phyloP scores from a whole-genome alignment of 2,797 vertebrate genomes.

The Periparus ater region DNA sequence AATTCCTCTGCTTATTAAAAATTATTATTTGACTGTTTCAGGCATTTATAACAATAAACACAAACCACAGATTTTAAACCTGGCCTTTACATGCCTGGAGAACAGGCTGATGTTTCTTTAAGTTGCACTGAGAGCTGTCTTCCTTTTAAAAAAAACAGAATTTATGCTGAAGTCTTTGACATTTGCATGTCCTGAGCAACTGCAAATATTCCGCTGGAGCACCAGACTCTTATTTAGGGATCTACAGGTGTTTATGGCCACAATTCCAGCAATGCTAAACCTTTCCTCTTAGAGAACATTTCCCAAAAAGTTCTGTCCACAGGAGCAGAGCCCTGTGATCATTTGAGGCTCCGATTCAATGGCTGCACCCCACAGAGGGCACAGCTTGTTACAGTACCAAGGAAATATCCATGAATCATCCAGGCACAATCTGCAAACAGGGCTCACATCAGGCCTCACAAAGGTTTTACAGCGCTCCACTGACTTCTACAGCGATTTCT shows the following conservation, averaged over 20 bases:
- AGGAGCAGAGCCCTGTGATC: neutral
- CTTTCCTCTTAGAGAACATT: neutral
- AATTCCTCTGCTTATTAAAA: neutral
- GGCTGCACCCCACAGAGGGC: neutral
- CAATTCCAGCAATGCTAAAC: neutral
- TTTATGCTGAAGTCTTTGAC: neutral
- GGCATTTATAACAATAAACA: neutral
- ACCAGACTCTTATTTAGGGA: neutral
- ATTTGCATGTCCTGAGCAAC: neutral
- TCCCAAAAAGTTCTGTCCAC: neutral
- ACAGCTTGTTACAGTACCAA: rapidly evolving
- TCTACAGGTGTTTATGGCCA: neutral
- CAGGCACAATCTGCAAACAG: neutral
- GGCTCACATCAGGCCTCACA: neutral
- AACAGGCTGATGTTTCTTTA: neutral
- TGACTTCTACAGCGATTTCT: neutral
- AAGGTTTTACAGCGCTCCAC: neutral
- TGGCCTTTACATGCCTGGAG: neutral
- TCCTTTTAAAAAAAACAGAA: neutral
- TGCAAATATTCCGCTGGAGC: neutral
- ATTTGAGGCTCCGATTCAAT: neutral
- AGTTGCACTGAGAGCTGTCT: neutral
- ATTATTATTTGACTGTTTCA: neutral
- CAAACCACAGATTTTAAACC: neutral
- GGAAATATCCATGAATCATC: neutral